Evolutionary conservation across 2,888 invertebrate species (phyloP).

Genomic region (Oscheius myriophilus): DNA sequence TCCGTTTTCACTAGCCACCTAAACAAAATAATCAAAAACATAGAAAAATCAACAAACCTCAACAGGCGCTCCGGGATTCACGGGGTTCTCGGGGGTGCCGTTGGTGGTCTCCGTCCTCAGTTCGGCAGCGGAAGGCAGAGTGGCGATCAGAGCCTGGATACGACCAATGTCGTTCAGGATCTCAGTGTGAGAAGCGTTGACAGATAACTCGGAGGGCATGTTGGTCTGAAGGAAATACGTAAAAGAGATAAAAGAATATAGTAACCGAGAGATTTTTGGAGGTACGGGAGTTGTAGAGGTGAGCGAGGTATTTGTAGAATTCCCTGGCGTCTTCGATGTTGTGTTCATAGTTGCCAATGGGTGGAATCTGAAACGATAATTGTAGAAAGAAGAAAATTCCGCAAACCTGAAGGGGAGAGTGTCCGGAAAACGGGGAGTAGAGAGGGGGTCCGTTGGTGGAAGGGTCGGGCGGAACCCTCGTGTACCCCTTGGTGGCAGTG

Average conservation of each 20-base stretch:
- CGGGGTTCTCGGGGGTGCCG: too few species aligned
- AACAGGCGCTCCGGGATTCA: too few species aligned
- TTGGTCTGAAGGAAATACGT: not conserved
- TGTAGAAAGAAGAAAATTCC: not conserved
- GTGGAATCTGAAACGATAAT: not conserved
- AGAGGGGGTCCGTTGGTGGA: constrained; percentile 3
- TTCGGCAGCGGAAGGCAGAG: not conserved
- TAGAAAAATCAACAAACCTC: too few species aligned
- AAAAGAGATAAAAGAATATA: not conserved
- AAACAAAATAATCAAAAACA: too few species aligned
- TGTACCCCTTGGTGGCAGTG: not conserved
- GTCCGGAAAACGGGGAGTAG: not conserved
- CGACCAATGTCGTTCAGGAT: too few species aligned
- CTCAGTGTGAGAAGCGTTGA: not conserved
- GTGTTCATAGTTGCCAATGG: not conserved
- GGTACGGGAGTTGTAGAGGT: constrained; percentile 17
- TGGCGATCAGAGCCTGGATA: constrained; percentile 2
- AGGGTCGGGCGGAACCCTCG: constrained; percentile 2
- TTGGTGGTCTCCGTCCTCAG: too few species aligned
- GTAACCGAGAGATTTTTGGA: too few species aligned
- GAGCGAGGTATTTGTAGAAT: constrained; percentile 27
- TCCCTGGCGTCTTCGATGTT: constrained; percentile 22
- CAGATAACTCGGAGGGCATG: not conserved
- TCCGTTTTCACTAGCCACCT: too few species aligned
- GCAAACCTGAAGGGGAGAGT: not conserved